Base-by-base conservation (phyloP, 1,140 invertebrate genomes). In the Stegodyphus mimosarum region DNA sequence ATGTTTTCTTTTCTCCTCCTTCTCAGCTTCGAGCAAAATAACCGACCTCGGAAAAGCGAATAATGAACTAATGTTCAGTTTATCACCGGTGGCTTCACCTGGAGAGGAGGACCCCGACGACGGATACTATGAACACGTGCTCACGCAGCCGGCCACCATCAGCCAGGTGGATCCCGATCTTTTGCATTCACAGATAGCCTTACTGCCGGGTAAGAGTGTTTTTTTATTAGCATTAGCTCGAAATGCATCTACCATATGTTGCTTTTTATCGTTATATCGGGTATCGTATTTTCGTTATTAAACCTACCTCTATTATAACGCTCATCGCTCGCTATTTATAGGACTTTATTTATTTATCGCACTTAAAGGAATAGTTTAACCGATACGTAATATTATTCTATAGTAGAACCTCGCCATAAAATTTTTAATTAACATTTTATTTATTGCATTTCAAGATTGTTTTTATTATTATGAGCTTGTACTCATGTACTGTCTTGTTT, bases 151-250 rank as follows among this genome's bases (percentile, higher is more conserved):
- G 6, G 71, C 70, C 6, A 80, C 85, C 17, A 49, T 86, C 7
- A 75, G 77, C 18, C 85, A 86, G 69, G 85, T 86, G 51, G 77
- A 86, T 51, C 77, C 74, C 6, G 85, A 86, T n/a, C 52, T 87
- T 11, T 55, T 87, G 7, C 76, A 86, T 60, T 86, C 83, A 6
- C 66, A 78, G 71, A 52, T 86, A 7, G 85, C 85, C n/a, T 70
- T 86, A 11, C 55, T 87, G 18, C 87, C 87, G 48, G 87, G 87
- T 87, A 83, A 64, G 33, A 5, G 7, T n/a, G n/a, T 60, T 60
- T 60, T 60, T 11, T 15, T 60, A 15, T 11, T 60, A 11, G 9
- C 5, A 15, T 60, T 60, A 11, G 55, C 9, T 60, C 55, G 15
- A 0, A 7, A 2, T 60, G 9, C 55, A 60, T 9, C 15, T 60